Percentiles rank a stretch among this genome's conserved stretches.
Conservation (phyloP, 2,888 invertebrate genomes). For the Osmoderma eremita region DNA sequence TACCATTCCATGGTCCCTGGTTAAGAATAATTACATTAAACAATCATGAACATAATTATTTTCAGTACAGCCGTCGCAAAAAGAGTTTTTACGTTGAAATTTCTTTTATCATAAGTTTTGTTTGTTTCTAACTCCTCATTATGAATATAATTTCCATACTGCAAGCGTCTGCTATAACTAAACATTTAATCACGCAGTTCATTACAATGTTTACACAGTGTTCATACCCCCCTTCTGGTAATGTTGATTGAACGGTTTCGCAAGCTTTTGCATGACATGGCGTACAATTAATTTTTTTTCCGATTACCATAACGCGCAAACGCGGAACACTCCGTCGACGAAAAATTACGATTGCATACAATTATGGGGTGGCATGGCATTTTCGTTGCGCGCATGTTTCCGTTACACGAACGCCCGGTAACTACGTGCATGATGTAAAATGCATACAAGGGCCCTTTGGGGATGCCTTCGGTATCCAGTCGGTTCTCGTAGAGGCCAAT, state of each 20-base stretch:
- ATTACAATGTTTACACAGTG: too few species aligned
- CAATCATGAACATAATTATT: slow-evolving; percentile 1
- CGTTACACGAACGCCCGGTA: not conserved
- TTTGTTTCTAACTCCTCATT: not conserved
- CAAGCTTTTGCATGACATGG: too few species aligned
- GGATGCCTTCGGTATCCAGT: slow-evolving; percentile 51
- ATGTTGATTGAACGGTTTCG: too few species aligned
- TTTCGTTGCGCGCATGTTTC: not conserved
- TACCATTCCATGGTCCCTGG: too few species aligned
- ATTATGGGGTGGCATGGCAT: slow-evolving; percentile 4
- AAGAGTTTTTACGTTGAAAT: too few species aligned
- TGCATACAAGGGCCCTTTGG: slow-evolving; percentile 42
- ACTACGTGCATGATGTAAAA: slow-evolving; percentile 41
- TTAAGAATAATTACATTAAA: too few species aligned
- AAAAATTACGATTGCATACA: slow-evolving; percentile 8
- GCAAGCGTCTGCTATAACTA: too few species aligned
- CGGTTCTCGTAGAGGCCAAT: slow-evolving; percentile 53
- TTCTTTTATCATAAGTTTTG: not conserved
- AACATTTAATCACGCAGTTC: too few species aligned
- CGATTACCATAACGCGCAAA: not conserved
- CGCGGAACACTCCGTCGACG: not conserved
- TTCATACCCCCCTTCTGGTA: too few species aligned
- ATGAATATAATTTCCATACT: too few species aligned
- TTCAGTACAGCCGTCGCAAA: too few species aligned
- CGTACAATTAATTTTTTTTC: too few species aligned